Percentiles rank a stretch among this genome's conserved stretches.
Evolutionary conservation across 2,797 vertebrate genomes (phyloP).

Genomic region (Anguilla marmorata): DNA sequence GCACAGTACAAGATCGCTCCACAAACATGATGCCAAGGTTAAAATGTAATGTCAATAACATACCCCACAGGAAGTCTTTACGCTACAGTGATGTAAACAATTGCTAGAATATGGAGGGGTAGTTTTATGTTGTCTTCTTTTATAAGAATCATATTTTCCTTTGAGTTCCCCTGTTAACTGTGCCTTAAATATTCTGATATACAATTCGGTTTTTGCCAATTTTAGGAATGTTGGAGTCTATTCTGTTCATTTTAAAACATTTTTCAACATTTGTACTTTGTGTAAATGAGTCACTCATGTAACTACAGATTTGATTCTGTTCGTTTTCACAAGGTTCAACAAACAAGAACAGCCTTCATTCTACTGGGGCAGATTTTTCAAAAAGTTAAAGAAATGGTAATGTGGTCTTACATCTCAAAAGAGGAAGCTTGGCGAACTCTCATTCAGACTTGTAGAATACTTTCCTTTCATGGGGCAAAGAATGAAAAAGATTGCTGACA

Average conservation of each 20-base stretch:
- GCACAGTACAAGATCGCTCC: too few relatives aligned
- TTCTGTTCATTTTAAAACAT: background rate
- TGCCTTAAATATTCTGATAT: background rate
- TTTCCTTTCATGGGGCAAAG: background rate
- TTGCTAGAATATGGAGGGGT: too few relatives aligned
- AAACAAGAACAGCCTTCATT: slow-evolving; percentile 1
- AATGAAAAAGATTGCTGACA: slow-evolving; percentile 4
- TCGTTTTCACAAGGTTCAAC: background rate
- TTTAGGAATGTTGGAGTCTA: background rate
- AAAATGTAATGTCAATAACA: too few relatives aligned
- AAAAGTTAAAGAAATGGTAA: slow-evolving; percentile 6
- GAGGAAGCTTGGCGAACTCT: background rate
- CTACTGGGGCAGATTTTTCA: background rate
- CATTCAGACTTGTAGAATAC: background rate
- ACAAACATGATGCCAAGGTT: too few relatives aligned
- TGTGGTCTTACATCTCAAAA: slow-evolving; percentile 3
- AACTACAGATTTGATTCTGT: background rate
- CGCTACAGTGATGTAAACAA: too few relatives aligned
- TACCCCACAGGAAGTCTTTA: too few relatives aligned
- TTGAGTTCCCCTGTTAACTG: too few relatives aligned
- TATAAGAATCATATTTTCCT: too few relatives aligned
- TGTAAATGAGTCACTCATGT: background rate
- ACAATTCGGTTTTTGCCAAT: background rate
- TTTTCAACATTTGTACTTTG: background rate
- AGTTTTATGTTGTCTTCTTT: too few relatives aligned